A percentile compares a stretch with the other conserved stretches of the same genome.
Conservation (phyloP, 53 echinoderm and acorn worm genomes). For the Apostichopus leukothele region DNA sequence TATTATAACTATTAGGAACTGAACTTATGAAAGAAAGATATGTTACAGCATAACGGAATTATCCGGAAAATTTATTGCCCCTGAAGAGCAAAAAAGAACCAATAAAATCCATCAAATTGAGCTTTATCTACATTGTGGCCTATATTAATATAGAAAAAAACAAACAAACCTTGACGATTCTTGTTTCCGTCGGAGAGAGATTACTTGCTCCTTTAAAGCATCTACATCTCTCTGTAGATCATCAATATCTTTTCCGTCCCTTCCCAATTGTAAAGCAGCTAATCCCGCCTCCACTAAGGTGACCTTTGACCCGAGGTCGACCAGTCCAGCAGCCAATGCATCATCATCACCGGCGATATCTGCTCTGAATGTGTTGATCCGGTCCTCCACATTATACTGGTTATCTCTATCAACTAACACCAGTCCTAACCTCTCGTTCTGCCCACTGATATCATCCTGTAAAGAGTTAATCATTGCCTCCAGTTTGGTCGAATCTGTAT, state of each 20-base stretch:
- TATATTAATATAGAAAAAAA: background rate
- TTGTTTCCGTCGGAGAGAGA: conserved; percentile 14
- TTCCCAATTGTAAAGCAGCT: background rate
- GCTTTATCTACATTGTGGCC: too few relatives aligned
- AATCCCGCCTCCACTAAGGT: conserved; percentile 1
- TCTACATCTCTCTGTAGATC: conserved; percentile 31
- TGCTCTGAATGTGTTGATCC: background rate
- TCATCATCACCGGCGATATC: background rate
- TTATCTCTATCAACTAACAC: conserved; percentile 1
- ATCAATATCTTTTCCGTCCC: background rate
- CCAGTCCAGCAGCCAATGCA: background rate
- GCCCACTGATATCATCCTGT: background rate
- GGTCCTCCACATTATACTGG: conserved; percentile 4
- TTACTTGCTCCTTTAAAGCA: conserved; percentile 25
- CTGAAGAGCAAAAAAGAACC: too few relatives aligned
- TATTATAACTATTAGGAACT: too few relatives aligned
- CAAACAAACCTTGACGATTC: background rate
- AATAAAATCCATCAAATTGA: too few relatives aligned
- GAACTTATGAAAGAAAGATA: too few relatives aligned
- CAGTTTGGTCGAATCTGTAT: background rate
- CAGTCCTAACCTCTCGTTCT: conserved; percentile 1
- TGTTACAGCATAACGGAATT: too few relatives aligned
- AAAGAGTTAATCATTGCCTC: conserved; percentile 7
- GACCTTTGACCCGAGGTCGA: conserved; percentile 3
- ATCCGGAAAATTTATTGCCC: too few relatives aligned